Base-by-base conservation (phyloP, 2,113 vertebrate genomes). In the Collichthys lucidus region DNA sequence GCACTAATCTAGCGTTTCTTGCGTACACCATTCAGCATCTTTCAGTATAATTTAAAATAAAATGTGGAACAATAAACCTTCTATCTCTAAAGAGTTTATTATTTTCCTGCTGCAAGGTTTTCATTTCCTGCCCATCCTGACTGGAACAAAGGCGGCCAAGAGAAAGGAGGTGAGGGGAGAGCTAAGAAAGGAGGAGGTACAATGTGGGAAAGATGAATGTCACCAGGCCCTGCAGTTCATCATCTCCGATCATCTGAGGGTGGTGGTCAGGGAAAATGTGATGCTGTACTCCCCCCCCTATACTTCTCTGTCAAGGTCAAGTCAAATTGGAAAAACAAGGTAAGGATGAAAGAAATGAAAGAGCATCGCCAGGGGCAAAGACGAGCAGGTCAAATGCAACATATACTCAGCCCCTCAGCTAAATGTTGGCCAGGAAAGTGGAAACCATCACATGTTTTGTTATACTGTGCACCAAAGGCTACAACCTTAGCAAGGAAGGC, bases 271-370 rank as follows among this genome's bases (percentile, higher is more conserved):
- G 77, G 83, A 88, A 86, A 93, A 91, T 53, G 86, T 69, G 88
- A 90, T 90, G 83, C 82, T 20, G 53, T 42, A 15, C 71, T 66
- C 35, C 35, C 35, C 75, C 81, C 79, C 61, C 57, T 29, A 63
- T n/a, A 69, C 83, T 88, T 83, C 64, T 81, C 53, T 56, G 84
- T 87, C 93, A 95, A 95, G 94, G 94, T 95, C 94, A 88, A 84
- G 56, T 82, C 75, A 70, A 61, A 89, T 50, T 84, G 74, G 63
- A 77, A 84, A 86, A 89, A 85, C 71, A 82, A 87, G 74, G 62
- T 57, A 46, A 66, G 75, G 62, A 31, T 46, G 68, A 73, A 78
- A 83, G 61, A 74, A 84, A 87, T 72, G 64, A 82, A 77, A 75
- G 64, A 80, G 63, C 56, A 40, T 11, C 8, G 82, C 76, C 60